Evolutionary conservation across 2,797 vertebrate species (phyloP), one percentile per base, ranked within the genome.

Genomic region (Capromys pilorides): DNA sequence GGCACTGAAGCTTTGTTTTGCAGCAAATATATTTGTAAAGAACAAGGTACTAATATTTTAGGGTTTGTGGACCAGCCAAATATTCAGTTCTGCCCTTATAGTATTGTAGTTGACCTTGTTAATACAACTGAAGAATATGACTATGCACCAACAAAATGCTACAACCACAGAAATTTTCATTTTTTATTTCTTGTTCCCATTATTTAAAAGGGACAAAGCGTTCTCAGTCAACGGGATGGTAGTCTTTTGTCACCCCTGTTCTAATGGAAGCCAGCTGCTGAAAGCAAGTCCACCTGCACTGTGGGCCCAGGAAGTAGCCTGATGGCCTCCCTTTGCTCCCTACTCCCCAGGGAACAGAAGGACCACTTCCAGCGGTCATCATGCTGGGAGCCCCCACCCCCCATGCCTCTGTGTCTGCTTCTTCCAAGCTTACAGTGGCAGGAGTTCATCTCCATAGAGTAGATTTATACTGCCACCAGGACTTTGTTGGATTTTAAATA

Each of bases 291-390:
- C 11, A n/a, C 13, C 11, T 22, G 51, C 45, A 21, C 6, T 0
- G 4, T 0, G 24, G 19, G 11, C n/a, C 64, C 28, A 3, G 0
- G 28, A 6, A 77, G 6, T 0, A 3, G 36, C 59, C 28, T 4
- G 5, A 69, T 45, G 9, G 10, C 13, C 13, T 12, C 10, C 10
- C 41, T 13, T 4, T 2, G 14, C 18, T n/a, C 16, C 5, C 0
- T 3, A 7, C 18, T 6, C 28, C 6, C 59, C 73, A 8, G 21
- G 18, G 19, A 11, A 3, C 2, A 12, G 2, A 33, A 77, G 73
- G 2, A 41, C 26, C 11, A 81, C 89, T 79, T 95, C 95, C 4
- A 0, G 45, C 0, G 0, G 13, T 6, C 39, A 21, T 59, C 67
- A 31, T 39, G 22, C 51, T 18, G 33, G 89, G 75, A 66, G 33